Base-by-base conservation (phyloP, 2,113 vertebrate genomes). In the Gorsachius goisagi region DNA sequence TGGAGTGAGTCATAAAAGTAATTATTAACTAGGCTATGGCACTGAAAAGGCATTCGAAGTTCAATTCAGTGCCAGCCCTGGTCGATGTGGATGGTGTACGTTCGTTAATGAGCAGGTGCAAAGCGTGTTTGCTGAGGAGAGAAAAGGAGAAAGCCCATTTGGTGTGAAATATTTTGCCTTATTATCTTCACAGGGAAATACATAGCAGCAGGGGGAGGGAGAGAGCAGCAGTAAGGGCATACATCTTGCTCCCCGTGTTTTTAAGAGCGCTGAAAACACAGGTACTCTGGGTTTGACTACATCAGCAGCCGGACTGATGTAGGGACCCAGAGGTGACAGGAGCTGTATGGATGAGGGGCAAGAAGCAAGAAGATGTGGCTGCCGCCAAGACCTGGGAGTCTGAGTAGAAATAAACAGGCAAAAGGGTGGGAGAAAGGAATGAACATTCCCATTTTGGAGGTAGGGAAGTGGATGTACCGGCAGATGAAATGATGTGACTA, bases 1-100 rank as follows among this genome's bases (percentile, higher is more conserved):
- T 45, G 78, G 78, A 85, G 83, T 96, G 96, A 97, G 88, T 96
- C 97, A 95, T 32, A 86, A 60, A 62, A 86, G 95, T 96, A 96
- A 97, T 96, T 96, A 95, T 95, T 93, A 96, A 92, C 90, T 27
- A 87, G 86, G 85, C 69, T 89, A 45, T 86, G 93, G 82, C 93
- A 84, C 79, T 96, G 90, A 89, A 95, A 95, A 96, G 88, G 49
- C 85, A 92, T 88, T 86, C 12, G 5, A 45, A 77, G 92, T 89
- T 90, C 92, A 85, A 89, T 83, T 90, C 76, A 27, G 66, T 1
- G 10, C n/a, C 88, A 66, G 68, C 56, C 72, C 88, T 55, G 27
- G 75, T 77, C 21, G 6, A 59, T 78, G 78, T 4, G 76, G 72
- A 86, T 85, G 60, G 50, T 74, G 90, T 9, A 35, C 3, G 2